Conservation (phyloP, 2,113 vertebrate species). For the Pollachius pollachius region DNA sequence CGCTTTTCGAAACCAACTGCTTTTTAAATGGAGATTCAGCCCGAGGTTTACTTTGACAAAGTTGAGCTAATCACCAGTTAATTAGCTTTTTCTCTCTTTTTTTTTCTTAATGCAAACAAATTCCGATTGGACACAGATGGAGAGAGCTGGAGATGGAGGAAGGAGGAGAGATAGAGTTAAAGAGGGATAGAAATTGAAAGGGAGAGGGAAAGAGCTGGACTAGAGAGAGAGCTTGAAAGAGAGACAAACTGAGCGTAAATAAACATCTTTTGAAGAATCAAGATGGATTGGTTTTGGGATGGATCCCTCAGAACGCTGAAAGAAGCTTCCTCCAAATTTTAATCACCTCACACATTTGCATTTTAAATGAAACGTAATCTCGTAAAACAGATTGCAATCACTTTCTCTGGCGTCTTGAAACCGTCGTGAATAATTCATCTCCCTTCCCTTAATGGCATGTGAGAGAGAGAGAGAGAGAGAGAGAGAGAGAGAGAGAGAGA, state of each 20-base stretch:
- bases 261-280: not conserved
- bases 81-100: constrained; percentile 21
- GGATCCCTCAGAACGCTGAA: constrained; percentile 29
- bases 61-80: constrained; percentile 29
- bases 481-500: constrained; percentile 31
- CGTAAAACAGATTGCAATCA: constrained; percentile 28
- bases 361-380: constrained; percentile 44
- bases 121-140: not conserved
- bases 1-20: constrained; percentile 12
- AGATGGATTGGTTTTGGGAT: constrained; percentile 18
- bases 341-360: constrained; percentile 56
- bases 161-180: constrained; percentile 6
- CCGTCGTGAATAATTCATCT: constrained; percentile 31
- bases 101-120: constrained; percentile 25
- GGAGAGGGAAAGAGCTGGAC: not conserved
- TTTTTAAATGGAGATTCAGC: not conserved
- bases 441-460: constrained; percentile 58
- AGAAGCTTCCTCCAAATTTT: not conserved
- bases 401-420: not conserved
- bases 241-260: not conserved
- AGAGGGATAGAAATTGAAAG: not conserved
- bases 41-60: constrained; percentile 42
- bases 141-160: constrained; percentile 2
- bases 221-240: not conserved
- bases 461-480: constrained; percentile 38